Evolutionary conservation across 2,888 invertebrate genomes (phyloP).

Genomic region (Ramazzottius varieornatus): DNA sequence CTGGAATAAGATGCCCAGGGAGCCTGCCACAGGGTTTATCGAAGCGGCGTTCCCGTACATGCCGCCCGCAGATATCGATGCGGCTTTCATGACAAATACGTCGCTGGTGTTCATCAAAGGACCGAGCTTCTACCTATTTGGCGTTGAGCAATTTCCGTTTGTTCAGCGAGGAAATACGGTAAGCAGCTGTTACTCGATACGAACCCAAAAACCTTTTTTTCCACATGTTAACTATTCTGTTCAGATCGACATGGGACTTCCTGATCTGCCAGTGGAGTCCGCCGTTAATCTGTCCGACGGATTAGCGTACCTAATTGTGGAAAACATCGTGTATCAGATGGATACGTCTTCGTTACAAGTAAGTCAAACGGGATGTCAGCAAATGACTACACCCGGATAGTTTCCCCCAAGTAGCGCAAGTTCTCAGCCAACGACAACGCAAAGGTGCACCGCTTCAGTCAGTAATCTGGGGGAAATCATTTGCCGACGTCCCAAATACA

Average conservation of each 20-base stretch:
- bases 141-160: neutral
- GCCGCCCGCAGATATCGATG: neutral
- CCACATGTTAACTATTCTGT: too few species aligned
- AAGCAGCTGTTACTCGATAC: neutral
- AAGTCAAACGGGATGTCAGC: too few species aligned
- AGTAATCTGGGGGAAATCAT: too few species aligned
- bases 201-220: neutral
- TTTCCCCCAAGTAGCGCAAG: too few species aligned
- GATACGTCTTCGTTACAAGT: neutral
- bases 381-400: too few species aligned
- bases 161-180: neutral
- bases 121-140: neutral
- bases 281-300: neutral
- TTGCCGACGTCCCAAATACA: neutral
- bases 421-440: too few species aligned
- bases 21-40: neutral
- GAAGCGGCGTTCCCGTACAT: neutral
- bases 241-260: neutral
- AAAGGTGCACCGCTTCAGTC: too few species aligned
- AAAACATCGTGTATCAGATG: neutral
- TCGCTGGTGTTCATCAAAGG: slow-evolving; percentile 1
- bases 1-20: neutral
- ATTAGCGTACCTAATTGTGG: neutral
- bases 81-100: neutral
- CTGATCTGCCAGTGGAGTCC: neutral